A percentile compares a stretch with the other conserved stretches of the same genome.
phyloP scores from a whole-genome alignment of 1,140 invertebrate species.

The Platorchestia sp. region DNA sequence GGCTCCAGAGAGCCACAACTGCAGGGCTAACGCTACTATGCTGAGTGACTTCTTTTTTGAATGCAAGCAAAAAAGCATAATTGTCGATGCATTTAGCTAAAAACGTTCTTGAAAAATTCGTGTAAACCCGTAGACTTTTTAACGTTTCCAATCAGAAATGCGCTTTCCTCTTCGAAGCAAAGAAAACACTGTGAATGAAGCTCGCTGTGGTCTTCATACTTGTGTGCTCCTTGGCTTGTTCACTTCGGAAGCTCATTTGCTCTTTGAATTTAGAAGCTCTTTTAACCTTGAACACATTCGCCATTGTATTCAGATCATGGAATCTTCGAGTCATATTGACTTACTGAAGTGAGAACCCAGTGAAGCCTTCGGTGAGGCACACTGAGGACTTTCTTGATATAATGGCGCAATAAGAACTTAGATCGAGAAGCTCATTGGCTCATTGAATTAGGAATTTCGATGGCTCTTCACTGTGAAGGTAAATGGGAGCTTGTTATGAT shows the following conservation, averaged over 20 bases:
- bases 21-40: not conserved
- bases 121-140: not conserved
- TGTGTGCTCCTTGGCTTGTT: not conserved
- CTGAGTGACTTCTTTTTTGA: not conserved
- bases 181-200: not conserved
- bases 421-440: not conserved
- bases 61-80: not conserved
- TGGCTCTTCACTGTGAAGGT: not conserved
- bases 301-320: not conserved
- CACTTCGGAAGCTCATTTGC: no score
- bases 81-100: not conserved
- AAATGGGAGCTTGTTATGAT: not conserved
- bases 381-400: not conserved
- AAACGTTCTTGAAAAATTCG: not conserved
- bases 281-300: not conserved
- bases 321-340: slow-evolving; percentile 1
- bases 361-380: not conserved
- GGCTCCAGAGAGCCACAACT: not conserved
- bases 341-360: not conserved
- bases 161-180: not conserved
- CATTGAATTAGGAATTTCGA: not conserved
- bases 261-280: not conserved
- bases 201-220: not conserved
- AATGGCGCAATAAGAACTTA: not conserved
- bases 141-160: not conserved